These are phyloP conservation scores for Anabas testudineus DNA, from an alignment of 2,797 vertebrate species.

Conservation along the genomic window DNA sequence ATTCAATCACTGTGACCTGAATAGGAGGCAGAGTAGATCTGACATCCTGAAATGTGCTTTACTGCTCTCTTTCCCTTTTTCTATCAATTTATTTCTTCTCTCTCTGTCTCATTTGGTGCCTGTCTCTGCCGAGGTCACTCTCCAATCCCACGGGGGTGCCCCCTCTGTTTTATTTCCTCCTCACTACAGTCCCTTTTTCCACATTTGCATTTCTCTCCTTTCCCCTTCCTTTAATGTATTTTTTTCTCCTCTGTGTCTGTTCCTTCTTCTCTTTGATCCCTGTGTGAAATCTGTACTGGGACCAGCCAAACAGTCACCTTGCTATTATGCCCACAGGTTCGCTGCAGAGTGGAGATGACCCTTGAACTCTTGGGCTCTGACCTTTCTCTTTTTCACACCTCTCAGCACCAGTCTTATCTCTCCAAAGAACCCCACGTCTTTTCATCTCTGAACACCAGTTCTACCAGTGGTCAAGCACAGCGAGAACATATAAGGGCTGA, in stretches of 20 bases:
- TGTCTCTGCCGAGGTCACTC: conserved; percentile 51
- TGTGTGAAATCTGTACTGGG: conserved; percentile 37
- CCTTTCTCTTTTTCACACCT: conserved; percentile 43
- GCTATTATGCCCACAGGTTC: conserved; percentile 26
- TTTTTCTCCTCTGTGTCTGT: conserved; percentile 19
- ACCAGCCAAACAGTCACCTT: conserved; percentile 45
- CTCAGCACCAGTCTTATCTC: conserved; percentile 54
- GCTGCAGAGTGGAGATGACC: conserved; percentile 52
- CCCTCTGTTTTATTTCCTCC: conserved; percentile 38
- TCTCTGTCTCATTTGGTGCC: conserved; percentile 48
- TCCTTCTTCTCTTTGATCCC: conserved; percentile 47
- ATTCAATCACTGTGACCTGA: conserved; percentile 59
- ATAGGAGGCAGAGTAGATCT: conserved; percentile 53
- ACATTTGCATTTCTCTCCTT: conserved; percentile 49
- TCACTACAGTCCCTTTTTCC: conserved; percentile 22
- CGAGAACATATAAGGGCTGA: conserved; percentile 19
- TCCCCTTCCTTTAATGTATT: conserved; percentile 33
- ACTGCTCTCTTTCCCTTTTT: conserved; percentile 35
- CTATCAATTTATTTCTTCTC: conserved; percentile 58
- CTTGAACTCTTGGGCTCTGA: conserved; percentile 49
- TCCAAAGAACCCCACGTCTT: conserved; percentile 48
- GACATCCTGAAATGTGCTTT: conserved; percentile 46
- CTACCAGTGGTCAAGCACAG: conserved; percentile 43
- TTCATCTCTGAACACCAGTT: conserved; percentile 59
- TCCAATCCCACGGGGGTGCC: conserved; percentile 23